Evolutionary conservation across 2,113 vertebrate genomes (phyloP), one percentile per base, ranked within the genome.

Genomic region (Salminus brasiliensis): DNA sequence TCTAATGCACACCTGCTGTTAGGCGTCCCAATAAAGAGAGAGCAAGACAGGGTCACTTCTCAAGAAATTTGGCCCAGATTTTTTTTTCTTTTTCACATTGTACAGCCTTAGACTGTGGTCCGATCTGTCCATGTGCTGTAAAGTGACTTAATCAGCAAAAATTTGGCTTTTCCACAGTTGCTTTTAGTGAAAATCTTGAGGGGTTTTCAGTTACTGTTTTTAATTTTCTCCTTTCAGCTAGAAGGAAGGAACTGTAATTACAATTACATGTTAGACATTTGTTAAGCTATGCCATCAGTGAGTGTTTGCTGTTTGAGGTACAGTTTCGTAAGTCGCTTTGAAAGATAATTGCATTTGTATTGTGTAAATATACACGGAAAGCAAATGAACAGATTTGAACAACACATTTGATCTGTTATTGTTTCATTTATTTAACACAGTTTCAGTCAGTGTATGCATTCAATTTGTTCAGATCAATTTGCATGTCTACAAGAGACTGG

Each of bases 401-500:
- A n/a, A n/a, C n/a, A n/a, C 11, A 63, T 41, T 67, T 66, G 12
- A 77, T 59, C 23, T 43, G 43, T 71, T 30, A 73, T 49, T 36
- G n/a, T 79, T 79, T 55, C 2, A 41, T 78, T 74, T 16, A 73
- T 25, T 78, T 68, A 45, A 49, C 36, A 32, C 39, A 49, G 30
- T 34, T 36, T 69, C 12, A 25, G 12, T 32, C 15, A 60, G 30
- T 5, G 13, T 77, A 5, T 29, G 36, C 59, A 47, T 62, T 23
- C 39, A 29, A 68, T 60, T 45, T 21, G 36, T 39, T 66, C 32
- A 66, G 2, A 3, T 16, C 59, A 27, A n/a, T 4, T 63, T 18
- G 47, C 18, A 49, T 49, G 47, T 69, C 32, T 45, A 29, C 45
- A 60, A 70, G 76, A 62, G 32, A 21, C 15, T 55, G 25, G 23